Evolutionary conservation across 64 coral and sea anemone genomes (phyloP).

Genomic region (Pocillopora verrucosa): DNA sequence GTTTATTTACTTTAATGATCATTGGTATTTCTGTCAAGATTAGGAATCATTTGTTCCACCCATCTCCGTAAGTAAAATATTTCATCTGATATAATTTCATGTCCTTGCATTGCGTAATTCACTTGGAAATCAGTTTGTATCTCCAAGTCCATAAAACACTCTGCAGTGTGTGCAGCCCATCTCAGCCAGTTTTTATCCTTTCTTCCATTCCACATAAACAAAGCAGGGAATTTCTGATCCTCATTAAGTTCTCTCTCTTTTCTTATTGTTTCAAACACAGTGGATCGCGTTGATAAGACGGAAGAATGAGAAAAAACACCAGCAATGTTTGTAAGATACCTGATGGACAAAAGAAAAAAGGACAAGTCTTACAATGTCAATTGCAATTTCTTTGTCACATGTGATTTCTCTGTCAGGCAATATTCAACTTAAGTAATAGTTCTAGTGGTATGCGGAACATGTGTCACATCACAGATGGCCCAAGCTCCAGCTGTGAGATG

Average conservation of each 20-base stretch:
- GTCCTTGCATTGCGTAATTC: constrained; percentile 45
- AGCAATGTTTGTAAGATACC: constrained; percentile 73
- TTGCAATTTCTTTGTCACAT: no score
- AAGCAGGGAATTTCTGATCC: constrained; percentile 51
- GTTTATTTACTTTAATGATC: no score
- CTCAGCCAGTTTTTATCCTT: constrained; percentile 63
- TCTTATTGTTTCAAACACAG: constrained; percentile 65
- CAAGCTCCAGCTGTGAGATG: no score
- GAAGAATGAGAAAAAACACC: constrained; percentile 80
- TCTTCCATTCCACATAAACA: constrained; percentile 71
- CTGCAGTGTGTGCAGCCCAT: constrained; percentile 77
- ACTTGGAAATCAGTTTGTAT: constrained; percentile 71
- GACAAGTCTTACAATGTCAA: no score
- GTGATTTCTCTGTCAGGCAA: no score
- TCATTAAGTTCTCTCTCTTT: constrained; percentile 25
- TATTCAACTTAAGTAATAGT: no score
- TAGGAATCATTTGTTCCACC: constrained; percentile 19
- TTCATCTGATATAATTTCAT: constrained; percentile 24
- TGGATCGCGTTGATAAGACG: constrained; percentile 49
- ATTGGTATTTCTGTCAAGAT: background rate
- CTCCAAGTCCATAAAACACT: constrained; percentile 80
- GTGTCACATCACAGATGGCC: no score
- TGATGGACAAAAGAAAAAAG: constrained; percentile 1
- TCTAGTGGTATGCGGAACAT: no score
- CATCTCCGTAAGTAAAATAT: constrained; percentile 7